A percentile compares a stretch with the other conserved stretches of the same genome.
Evolutionary conservation across 1,140 invertebrate species (phyloP).

Genomic region (Drosophila paulistorum): DNA sequence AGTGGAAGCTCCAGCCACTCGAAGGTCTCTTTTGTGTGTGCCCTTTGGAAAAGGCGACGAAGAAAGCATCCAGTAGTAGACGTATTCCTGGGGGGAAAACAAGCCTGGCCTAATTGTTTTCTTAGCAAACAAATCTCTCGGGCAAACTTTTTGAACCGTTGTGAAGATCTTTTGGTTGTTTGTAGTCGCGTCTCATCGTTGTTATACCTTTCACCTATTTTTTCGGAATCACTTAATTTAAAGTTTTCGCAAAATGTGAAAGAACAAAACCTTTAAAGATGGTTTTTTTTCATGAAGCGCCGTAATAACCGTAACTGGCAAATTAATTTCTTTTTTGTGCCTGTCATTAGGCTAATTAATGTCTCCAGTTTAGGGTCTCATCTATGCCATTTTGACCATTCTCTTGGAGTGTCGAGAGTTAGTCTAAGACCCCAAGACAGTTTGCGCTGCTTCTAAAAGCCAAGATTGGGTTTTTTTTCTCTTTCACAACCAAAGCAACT

Average conservation of each 20-base stretch:
- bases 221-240: constrained; percentile 4
- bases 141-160: constrained; percentile 13
- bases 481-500: constrained; percentile 49
- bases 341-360: constrained; percentile 80
- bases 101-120: background rate
- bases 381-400: constrained; percentile 38
- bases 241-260: constrained; percentile 46
- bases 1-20: background rate
- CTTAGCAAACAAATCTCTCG: constrained; percentile 36
- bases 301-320: constrained; percentile 78
- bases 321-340: constrained; percentile 77
- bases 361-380: constrained; percentile 71
- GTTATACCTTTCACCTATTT: constrained; percentile 42
- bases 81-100: too few species aligned
- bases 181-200: too few species aligned
- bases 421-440: constrained; percentile 32
- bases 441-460: constrained; percentile 20
- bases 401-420: constrained; percentile 33
- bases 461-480: constrained; percentile 30
- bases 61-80: too few species aligned
- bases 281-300: constrained; percentile 41
- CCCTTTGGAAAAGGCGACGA: background rate
- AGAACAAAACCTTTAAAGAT: background rate
- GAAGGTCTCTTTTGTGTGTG: background rate
- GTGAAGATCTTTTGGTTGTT: constrained; percentile 30